Base-by-base conservation (phyloP, 1,140 invertebrate species). In the Pollicipes pollicipes region DNA sequence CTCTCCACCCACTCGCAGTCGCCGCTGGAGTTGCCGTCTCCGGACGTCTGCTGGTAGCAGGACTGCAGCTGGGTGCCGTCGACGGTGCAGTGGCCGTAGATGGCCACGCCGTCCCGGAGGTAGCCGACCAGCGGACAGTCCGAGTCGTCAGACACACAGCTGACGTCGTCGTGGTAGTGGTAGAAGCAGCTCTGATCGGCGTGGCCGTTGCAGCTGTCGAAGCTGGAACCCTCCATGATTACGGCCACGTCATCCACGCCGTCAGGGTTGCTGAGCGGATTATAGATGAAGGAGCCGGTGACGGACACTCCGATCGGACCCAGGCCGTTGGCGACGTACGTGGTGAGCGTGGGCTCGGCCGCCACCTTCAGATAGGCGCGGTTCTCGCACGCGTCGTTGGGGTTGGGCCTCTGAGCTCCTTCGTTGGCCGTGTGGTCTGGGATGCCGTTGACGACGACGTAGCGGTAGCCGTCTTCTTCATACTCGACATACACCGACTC, bases 171-270 rank as follows among this genome's bases (percentile, higher is more conserved):
- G 35, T 70, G 70, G 70, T 70, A 70, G 58, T 70, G 70, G 70
- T 70, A 70, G 4, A 30, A 27, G n/a, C 70, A 70, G 30, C 10
- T 28, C 17, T 31, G 30, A 30, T 64, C 70, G 3, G 70, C 58
- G 32, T 70, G 70, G 21, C 70, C 70, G 63, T 68, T 35, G 70
- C 70, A 70, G 37, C 28, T 63, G 63, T 70, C 70, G 30, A 70
- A 70, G 63, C 66, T 35, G n/a, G 4, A 13, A 3, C 37, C 70
- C 29, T 70, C 70, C 17, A 35, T 68, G 10, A 30, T n/a, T 0
- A 37, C 63, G 16, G 70, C 70, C 58, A 70, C 70, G 21, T 70
- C 70, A 17, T 66, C 64, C 24, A 66, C 64, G 17, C 58, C 63
- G 3, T 0, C 0, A 0, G 63, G 58, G 3, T 35, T 70, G 27